These are phyloP conservation scores for Argyrosomus regius DNA, from an alignment of 2,797 vertebrate genomes.

Conservation along the genomic window DNA sequence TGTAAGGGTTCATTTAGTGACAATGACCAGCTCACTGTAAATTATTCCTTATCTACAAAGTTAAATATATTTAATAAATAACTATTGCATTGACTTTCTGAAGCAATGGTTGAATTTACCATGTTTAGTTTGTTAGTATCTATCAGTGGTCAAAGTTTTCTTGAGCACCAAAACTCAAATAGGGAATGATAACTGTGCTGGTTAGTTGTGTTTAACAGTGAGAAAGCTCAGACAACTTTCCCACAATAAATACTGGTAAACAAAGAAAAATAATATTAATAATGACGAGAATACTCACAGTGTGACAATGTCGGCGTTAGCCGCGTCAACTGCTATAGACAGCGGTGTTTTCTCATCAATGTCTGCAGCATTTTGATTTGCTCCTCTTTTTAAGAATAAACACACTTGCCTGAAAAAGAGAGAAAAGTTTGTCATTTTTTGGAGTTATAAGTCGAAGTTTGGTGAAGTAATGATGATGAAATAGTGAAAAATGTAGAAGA, in stretches of 20 bases:
- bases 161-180: neutral
- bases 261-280: neutral
- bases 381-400: constrained; percentile 97
- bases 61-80: neutral
- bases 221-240: neutral
- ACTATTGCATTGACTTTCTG: neutral
- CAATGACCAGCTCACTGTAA: neutral
- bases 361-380: constrained; percentile 96
- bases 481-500: neutral
- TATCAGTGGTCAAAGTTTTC: neutral
- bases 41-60: neutral
- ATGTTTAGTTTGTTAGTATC: too few species aligned
- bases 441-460: neutral
- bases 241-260: neutral
- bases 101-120: too few species aligned
- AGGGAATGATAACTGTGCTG: neutral
- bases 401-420: constrained; percentile 92
- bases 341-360: constrained; percentile 95
- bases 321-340: constrained; percentile 94
- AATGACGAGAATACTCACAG: constrained; percentile 81
- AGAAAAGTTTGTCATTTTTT: neutral
- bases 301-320: constrained; percentile 98
- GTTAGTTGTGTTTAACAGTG: neutral
- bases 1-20: neutral
- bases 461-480: neutral